These are phyloP conservation scores for Catagonus wagneri DNA, from an alignment of 2,113 vertebrate species.

Conservation along the genomic window DNA sequence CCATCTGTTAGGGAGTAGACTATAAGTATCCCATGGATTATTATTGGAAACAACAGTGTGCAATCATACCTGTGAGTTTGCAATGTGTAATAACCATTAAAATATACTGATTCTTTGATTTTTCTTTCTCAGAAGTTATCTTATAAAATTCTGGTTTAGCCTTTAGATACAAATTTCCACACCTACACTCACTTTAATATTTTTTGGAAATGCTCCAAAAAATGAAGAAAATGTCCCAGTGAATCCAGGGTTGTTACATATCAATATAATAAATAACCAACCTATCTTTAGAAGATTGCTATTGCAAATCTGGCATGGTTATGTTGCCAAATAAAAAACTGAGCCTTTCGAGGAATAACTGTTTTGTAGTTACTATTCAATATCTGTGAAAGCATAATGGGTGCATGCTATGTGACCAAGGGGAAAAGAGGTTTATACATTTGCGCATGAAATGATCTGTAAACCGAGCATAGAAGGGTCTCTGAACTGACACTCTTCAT, in stretches of 20 bases:
- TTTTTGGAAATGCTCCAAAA: slow-evolving; percentile 38
- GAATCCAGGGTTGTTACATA: neutral
- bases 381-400: neutral
- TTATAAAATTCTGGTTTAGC: neutral
- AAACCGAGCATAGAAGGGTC: neutral
- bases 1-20: slow-evolving; percentile 29
- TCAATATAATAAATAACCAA: neutral
- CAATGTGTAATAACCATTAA: neutral
- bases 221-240: neutral
- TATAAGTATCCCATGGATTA: neutral
- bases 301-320: neutral
- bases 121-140: slow-evolving; percentile 47
- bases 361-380: neutral
- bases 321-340: neutral
- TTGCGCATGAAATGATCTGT: neutral
- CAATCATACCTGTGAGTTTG: slow-evolving; percentile 18
- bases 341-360: neutral
- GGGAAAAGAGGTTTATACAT: neutral
- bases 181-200: neutral
- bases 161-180: slow-evolving; percentile 36
- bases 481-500: neutral
- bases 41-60: neutral
- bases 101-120: neutral
- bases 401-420: neutral
- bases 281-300: neutral